Evolutionary conservation across 2,888 invertebrate species (phyloP), one percentile per base, ranked within the genome.

Genomic region (Thereva unica): DNA sequence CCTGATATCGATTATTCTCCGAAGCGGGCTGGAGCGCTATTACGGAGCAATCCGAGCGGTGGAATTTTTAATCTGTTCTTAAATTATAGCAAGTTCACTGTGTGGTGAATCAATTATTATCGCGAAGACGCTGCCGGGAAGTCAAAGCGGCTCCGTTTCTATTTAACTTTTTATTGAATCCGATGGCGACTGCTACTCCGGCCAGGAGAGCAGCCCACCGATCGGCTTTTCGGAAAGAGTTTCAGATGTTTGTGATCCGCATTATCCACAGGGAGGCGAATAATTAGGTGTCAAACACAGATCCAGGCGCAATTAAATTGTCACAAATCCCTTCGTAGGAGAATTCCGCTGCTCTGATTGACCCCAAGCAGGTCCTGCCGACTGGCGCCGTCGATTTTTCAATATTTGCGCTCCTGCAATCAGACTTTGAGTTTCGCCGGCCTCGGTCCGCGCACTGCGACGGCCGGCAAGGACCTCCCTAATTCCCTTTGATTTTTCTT

Each of bases 241-340:
- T 12, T 55, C 55, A 10, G 12, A 47, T 47, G 10, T 47, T 47
- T 47, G 23, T 34, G 44, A 44, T 56, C 9, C 44, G 44, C 9
- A 44, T 3, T 42, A 42, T 5, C 56, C 34, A 44, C 34, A 34
- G 34, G 40, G 47, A 45, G 23, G 10, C 37, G n/a, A 47, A 59
- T 59, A 59, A 59, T 59, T 59, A 59, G 59, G 47, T 59, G 59
- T 49, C 59, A 59, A 59, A 47, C 12, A 47, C 59, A 59, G 47
- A 4, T 34, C 37, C 47, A 59, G 38, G 23, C 37, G 37, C 49
- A 38, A 45, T 59, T 59, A 59, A 40, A 47, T 38, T 12, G 59
- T 41, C 47, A 59, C 8, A 37, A 38, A 47, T 35, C n/a, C 49
- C 34, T 40, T 45, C 35, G 47, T n/a, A 4, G 6, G 45, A 10